Base-by-base conservation (phyloP, 2,797 vertebrate genomes). In the Xerus rutilus region DNA sequence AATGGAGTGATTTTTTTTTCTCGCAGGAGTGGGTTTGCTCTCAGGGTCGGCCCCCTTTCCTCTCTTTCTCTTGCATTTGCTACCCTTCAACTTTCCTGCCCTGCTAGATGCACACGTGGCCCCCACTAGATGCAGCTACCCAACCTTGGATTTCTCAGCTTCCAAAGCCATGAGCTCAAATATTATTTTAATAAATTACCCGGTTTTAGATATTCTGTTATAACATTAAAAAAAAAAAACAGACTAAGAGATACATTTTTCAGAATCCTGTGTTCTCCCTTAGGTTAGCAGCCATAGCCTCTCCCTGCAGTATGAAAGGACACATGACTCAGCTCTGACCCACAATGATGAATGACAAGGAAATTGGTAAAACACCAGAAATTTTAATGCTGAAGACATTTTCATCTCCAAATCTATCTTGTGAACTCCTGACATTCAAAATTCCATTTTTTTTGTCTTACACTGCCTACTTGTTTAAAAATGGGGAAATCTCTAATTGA, bases 61-160 rank as follows among this genome's bases (percentile, higher is more conserved):
- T 35, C 21, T 39, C 62, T 62, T 28, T 7, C 39, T 43, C 12
- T 0, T 49, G 25, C 11, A 25, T 13, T 47, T 3, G 0, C 23
- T 28, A 65, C 32, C n/a, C 28, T 79, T 35, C 39, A 21, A 64
- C 3, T 90, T 78, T 18, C 11, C 43, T 57, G 8, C 2, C 9
- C 10, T 14, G 35, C 0, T 14, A 6, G 12, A 4, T 47, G 25
- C 3, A 17, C 25, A 15, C 3, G 15, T 3, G 17, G n/a, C 1
- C 3, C 8, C 49, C 9, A 10, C 20, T 5, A 23, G 69, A 35
- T 5, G 1, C 5, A 45, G 59, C 35, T 30, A 21, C 32, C 7
- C 28, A 12, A 17, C 8, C 62, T 69, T 47, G 3, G 39, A 35
- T 10, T 30, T 49, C 54, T 25, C 47, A 76, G 62, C 8, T 30